Evolutionary conservation across 2,888 invertebrate species (phyloP), one percentile per base, ranked within the genome.

Genomic region (Xestia c-nigrum): DNA sequence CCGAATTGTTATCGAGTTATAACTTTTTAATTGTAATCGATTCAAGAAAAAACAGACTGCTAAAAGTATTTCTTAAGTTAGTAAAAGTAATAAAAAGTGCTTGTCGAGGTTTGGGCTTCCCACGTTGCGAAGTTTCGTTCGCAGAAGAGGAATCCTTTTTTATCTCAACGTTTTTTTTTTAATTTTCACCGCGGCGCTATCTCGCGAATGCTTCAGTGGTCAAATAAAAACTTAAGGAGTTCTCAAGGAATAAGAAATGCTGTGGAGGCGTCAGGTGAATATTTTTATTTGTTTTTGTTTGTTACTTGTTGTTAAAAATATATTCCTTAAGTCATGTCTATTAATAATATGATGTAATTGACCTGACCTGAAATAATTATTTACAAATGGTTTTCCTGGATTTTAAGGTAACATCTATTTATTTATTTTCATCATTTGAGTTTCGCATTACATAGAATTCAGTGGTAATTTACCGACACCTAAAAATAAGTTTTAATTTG

Each of bases 121-220:
- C 89, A 88, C 88, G 89, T 85, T 86, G 79, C 78, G 69, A 92
- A 93, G 88, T 91, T 93, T 91, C 86, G 85, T 88, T 88, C 88
- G 72, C 79, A 78, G 75, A 78, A 87, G 89, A 79, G 83, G 90
- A 92, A 91, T 83, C 92, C 90, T 90, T 93, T 94, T 94, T 94
- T 91, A 91, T 89, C 85, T 87, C 83, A 64, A 87, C 87, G 90
- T 89, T 91, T 91, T 94, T 94, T 94, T 95, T 96, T 96, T 94
- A 96, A 96, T 96, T 96, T 96, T 94, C 95, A 94, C 94, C 95
- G 93, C 95, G 93, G 92, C 94, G 96, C 95, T 96, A 96, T 96
- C 96, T 96, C 90, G 94, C 94, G 95, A 96, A 96, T 95, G 96
- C 96, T 96, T 96, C 96, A 96, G 96, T 96, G 96, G 96, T 96